These are phyloP conservation scores for Potamilus streckersoni DNA, from an alignment of 1,140 invertebrate genomes.

Conservation along the genomic window DNA sequence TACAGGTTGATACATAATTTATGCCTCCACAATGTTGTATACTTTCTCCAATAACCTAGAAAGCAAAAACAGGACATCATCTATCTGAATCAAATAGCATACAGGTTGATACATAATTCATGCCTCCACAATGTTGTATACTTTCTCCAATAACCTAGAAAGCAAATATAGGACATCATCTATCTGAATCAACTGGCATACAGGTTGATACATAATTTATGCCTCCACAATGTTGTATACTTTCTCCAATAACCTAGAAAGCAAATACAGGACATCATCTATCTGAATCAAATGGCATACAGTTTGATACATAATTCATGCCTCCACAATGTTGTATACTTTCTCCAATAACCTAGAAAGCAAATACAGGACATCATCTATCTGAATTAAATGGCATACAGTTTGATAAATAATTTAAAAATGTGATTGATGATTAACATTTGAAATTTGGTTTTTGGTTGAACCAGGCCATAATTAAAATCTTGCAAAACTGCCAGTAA, in stretches of 20 bases:
- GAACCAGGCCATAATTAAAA: not conserved
- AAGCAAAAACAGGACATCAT: not conserved
- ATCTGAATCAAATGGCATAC: no score
- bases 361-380: not conserved
- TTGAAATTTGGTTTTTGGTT: not conserved
- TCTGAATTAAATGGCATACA: no score
- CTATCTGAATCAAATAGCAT: no score
- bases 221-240: slow-evolving; percentile 41
- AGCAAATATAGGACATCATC: not conserved
- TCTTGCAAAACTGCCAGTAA: not conserved
- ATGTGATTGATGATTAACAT: not conserved
- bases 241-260: slow-evolving; percentile 40
- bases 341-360: slow-evolving; percentile 40
- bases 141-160: slow-evolving; percentile 42
- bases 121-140: slow-evolving; percentile 38
- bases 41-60: slow-evolving; percentile 45
- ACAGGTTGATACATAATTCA: no score
- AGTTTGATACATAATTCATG: not conserved
- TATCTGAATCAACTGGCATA: no score
- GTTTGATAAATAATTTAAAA: not conserved
- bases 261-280: not conserved
- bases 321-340: slow-evolving; percentile 41
- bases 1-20: no score
- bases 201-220: no score
- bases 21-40: slow-evolving; percentile 35